Evolutionary conservation across 2,797 vertebrate genomes (phyloP).

Genomic region (Periophthalmus magnuspinnatus): DNA sequence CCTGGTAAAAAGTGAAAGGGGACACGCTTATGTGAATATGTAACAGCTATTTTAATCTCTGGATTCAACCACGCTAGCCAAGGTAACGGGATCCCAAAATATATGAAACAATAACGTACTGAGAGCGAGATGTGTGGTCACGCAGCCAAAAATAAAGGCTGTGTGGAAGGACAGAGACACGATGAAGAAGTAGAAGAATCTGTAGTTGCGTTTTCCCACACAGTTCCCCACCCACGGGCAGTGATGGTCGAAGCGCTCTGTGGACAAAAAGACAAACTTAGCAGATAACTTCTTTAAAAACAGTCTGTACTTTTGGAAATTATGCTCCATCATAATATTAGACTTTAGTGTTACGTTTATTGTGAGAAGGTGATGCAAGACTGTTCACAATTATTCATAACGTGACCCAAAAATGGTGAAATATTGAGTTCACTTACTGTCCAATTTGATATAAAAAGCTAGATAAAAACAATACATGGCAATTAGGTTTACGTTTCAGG

Average conservation of each 20-base stretch:
- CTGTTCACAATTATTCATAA: too few species aligned
- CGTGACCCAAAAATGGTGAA: too few species aligned
- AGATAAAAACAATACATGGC: too few species aligned
- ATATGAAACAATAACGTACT: constrained; percentile 72
- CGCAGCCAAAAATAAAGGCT: constrained; percentile 92
- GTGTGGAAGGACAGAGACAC: constrained; percentile 93
- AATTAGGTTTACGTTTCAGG: too few species aligned
- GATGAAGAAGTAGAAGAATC: constrained; percentile 95
- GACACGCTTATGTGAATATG: neutral
- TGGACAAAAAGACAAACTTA: constrained; percentile 20
- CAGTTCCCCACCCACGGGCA: constrained; percentile 98
- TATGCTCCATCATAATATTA: too few species aligned
- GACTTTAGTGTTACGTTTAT: too few species aligned
- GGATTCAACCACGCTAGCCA: neutral
- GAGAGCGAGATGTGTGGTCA: constrained; percentile 89
- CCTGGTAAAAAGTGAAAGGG: neutral
- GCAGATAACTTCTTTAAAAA: neutral
- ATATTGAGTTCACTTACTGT: too few species aligned
- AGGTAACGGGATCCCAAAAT: neutral
- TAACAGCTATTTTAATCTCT: neutral
- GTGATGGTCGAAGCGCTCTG: constrained; percentile 95
- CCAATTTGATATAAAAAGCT: too few species aligned
- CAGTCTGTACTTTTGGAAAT: too few species aligned
- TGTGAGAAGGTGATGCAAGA: too few species aligned
- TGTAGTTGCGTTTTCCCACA: constrained; percentile 93